phyloP scores from a whole-genome alignment of 2,113 vertebrate species.

The Eulacestoma nigropectus region DNA sequence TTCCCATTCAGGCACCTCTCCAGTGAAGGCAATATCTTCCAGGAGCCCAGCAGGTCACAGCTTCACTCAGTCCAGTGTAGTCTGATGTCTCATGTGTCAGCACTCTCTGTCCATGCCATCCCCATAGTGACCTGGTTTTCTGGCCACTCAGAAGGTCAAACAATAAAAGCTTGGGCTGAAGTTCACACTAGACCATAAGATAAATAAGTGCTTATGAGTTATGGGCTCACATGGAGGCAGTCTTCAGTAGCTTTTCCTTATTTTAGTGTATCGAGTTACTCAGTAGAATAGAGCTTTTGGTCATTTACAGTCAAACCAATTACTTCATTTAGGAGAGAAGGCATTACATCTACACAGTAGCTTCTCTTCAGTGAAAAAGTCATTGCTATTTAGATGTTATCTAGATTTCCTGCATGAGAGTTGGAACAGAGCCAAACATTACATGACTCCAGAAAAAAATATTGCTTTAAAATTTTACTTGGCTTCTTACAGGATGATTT shows the following conservation, averaged over 20 bases:
- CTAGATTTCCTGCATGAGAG: neutral
- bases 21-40: neutral
- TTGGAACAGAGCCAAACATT: constrained; percentile 7
- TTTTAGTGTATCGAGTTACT: neutral
- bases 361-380: constrained; percentile 18
- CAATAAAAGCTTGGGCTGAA: neutral
- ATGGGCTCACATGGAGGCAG: neutral
- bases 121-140: neutral
- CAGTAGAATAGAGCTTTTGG: neutral
- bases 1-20: constrained; percentile 5
- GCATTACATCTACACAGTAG: constrained; percentile 5
- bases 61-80: neutral
- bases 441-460: constrained; percentile 7
- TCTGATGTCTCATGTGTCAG: neutral
- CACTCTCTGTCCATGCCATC: neutral
- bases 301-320: neutral
- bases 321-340: neutral
- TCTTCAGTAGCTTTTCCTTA: neutral
- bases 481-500: constrained; percentile 14
- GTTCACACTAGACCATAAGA: neutral
- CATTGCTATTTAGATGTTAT: constrained; percentile 20
- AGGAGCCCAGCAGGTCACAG: neutral
- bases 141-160: neutral
- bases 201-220: neutral
- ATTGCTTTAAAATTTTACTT: neutral